Evolutionary conservation across 2,113 vertebrate genomes (phyloP), one percentile per base, ranked within the genome.

Genomic region (Ceyx melanurus): DNA sequence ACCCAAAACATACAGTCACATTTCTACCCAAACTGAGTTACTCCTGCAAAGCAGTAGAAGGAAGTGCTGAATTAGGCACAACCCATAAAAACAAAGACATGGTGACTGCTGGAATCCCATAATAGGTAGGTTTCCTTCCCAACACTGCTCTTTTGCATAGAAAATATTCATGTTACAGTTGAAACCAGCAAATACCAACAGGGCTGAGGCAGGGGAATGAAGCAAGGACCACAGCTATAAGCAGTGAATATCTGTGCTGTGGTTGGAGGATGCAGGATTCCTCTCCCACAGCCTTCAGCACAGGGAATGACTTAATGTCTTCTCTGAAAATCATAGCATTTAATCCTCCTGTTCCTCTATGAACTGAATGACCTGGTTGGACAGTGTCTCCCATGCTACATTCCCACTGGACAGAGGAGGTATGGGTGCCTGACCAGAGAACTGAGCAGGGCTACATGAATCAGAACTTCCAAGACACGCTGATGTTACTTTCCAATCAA

Each of bases 241-340:
- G 8, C n/a, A 65, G 8, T 3, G 42, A 31, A 26, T 6, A 5
- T 4, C 28, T 21, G 43, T 22, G 48, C 7, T 23, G 26, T 13
- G 13, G 42, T 57, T 78, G 57, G 42, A 62, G 31, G 40, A 65
- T 15, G 11, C 2, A 33, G 42, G 50, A 48, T 76, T 70, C 50
- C 60, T 29, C 60, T 14, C 43, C 45, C 19, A 11, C 10, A 31
- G 37, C 4, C 1, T 9, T 37, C 35, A 77, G 22, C 2, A 4
- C 0, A 2, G 37, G 31, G 37, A 58, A 33, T 9, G 40, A 58
- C 13, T 7, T 0, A 1, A 19, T 11, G 17, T n/a, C n/a, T 65
- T 84, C 22, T 64, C 51, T 43, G 33, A 62, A 78, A 85, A 68
- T 19, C 16, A 2, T 5, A 6, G 33, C 3, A 7, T 19, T 10